Base-by-base conservation (phyloP, 2,888 invertebrate genomes). In the Mystacides longicornis region DNA sequence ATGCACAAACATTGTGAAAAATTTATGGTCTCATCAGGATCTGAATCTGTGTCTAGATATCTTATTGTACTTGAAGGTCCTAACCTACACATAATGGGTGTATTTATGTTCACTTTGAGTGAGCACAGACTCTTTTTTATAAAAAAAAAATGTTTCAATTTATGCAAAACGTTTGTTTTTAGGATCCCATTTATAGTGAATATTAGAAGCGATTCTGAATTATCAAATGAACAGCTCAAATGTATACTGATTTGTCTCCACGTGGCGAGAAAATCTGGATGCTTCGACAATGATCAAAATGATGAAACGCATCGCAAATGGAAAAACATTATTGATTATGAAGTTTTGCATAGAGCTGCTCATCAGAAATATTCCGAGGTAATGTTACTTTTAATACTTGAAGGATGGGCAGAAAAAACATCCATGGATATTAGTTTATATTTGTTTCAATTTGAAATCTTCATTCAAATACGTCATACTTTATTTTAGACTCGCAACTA, bases 261-360 rank as follows among this genome's bases (percentile, higher is more conserved):
- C 33, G 74, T 74, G 27, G 72, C 71, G 19, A 75, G 82, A 4
- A 78, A 77, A 58, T 69, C 71, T n/a, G 77, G 78, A 3, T 66
- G 67, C 9, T 63, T 68, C 3, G 60, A 65, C 55, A 22, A 53
- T 1, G 49, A 45, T 5, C 27, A 53, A 2, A 60, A 64, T 1
- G 66, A 62, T 55, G 49, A 56, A 50, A 52, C 62, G 49, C 19
- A 54, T 14, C 57, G 63, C 52, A 64, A 69, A 57, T 83, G 83
- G 85, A 73, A 79, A 65, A 79, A 77, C 42, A 68, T 78, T 46
- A 73, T 82, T 2, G 68, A 75, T 20, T 78, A 79, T 55, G 66
- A 73, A 3, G 67, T 75, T 21, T 67, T 89, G 49, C 68, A 76
- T 57, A 63, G 67, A 51, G 83, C 83, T 2, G 76, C 9, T 45